Conservation (phyloP, 2,888 invertebrate species). For the Drosophila colorata region DNA sequence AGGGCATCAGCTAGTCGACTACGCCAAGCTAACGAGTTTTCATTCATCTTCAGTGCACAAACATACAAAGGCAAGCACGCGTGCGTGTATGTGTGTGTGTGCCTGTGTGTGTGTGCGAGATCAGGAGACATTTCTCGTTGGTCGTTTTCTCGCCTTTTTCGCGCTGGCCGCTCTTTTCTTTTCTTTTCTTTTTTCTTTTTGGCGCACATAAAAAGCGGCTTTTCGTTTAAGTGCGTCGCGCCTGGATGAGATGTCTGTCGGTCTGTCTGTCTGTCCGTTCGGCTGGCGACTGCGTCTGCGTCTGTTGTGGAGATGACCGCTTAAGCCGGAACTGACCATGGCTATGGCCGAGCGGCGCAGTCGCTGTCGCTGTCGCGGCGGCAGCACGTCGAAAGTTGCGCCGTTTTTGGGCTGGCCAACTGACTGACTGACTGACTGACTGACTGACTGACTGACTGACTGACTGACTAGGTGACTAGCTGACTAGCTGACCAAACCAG, state of each 20-base stretch:
- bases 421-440: conserved; percentile 46
- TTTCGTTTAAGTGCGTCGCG: conserved; percentile 73
- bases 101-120: conserved; percentile 19
- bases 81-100: neutral
- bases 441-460: conserved; percentile 50
- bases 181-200: conserved; percentile 44
- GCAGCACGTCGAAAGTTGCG: conserved; percentile 72
- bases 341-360: conserved; percentile 56
- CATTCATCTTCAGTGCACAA: conserved; percentile 50
- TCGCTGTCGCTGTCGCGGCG: conserved; percentile 9
- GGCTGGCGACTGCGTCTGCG: conserved; percentile 12
- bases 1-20: neutral
- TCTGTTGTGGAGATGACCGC: conserved; percentile 49
- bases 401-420: conserved; percentile 77
- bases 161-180: conserved; percentile 53
- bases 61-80: conserved; percentile 7
- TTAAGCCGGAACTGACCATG: conserved; percentile 73
- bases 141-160: conserved; percentile 64
- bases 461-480: conserved; percentile 43
- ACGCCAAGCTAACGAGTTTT: conserved; percentile 25
- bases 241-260: conserved; percentile 47
- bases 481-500: conserved; percentile 51
- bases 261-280: conserved; percentile 13
- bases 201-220: conserved; percentile 69
- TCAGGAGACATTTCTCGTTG: conserved; percentile 64